Evolutionary conservation across 2,797 vertebrate genomes (phyloP), one percentile per base, ranked within the genome.

Genomic region (Buceros bicornis): DNA sequence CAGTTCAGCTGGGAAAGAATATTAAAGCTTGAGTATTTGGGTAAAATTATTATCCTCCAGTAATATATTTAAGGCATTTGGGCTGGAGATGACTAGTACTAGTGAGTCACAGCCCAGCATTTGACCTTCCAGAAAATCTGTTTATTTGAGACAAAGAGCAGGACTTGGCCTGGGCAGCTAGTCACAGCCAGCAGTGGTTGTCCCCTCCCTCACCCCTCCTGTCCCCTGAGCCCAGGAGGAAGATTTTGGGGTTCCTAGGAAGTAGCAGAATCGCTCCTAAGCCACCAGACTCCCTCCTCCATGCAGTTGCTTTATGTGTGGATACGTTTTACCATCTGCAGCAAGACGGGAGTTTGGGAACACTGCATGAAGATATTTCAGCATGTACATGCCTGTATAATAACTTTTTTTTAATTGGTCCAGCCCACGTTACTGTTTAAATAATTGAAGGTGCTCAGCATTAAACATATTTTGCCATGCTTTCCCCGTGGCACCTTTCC

Each of bases 1-100:
- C 95, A 93, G 92, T 97, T 97, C 96, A 93, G 81, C 93, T 96
- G 96, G 95, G 90, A 83, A 96, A 97, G 95, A 97, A 96, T 80
- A 77, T 83, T 94, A 95, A 95, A 92, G 80, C 89, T 86, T 69
- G 76, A 91, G 78, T 78, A 93, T 95, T 93, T 89, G 92, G 69
- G 82, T 89, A 93, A 95, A 93, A 96, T 92, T 82, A 79, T 78
- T 94, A 94, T 73, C 87, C 86, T 57, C 57, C 94, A 92, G 91
- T 81, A 93, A 93, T 66, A 40, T 72, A 91, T 73, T 82, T 62
- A 87, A 96, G 85, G 70, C 87, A 37, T 58, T 70, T 62, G 62
- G 92, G 69, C 79, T 1, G 13, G 6, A 35, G 77, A 79, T 71
- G 87, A 81, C 42, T 48, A 45, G 76, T 20, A 19, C 54, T 28